Conservation (phyloP, 2,888 invertebrate species). For the Agrochola circellaris region DNA sequence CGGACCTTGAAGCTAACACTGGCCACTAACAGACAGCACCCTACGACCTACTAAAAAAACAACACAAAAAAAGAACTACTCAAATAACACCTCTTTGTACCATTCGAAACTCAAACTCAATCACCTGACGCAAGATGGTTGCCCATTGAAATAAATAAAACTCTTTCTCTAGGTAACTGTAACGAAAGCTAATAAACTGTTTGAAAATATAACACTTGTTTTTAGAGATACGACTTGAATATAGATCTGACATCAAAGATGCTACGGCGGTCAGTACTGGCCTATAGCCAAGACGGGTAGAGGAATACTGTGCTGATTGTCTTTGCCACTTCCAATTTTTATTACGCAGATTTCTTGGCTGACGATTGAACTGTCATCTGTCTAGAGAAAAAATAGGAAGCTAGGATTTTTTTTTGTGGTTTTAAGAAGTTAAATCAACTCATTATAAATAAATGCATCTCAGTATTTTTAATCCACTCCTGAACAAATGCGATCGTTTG, state of each 20-base stretch:
- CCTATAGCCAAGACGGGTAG: constrained; percentile 46
- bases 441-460: neutral
- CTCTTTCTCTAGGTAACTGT: constrained; percentile 63
- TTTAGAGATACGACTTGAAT: constrained; percentile 48
- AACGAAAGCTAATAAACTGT: constrained; percentile 62
- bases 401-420: neutral
- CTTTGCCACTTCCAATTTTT: constrained; percentile 43
- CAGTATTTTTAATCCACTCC: neutral
- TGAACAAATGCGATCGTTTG: neutral
- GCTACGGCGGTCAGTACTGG: constrained; percentile 37
- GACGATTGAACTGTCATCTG: constrained; percentile 1
- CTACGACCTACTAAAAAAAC: neutral
- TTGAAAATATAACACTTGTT: constrained; percentile 61
- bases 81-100: constrained; percentile 23
- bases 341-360: neutral
- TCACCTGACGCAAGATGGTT: constrained; percentile 41
- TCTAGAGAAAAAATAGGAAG: neutral
- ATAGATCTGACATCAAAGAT: constrained; percentile 62
- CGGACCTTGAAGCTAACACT: neutral
- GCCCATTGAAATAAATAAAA: constrained; percentile 58
- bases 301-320: constrained; percentile 52
- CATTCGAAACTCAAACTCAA: constrained; percentile 41
- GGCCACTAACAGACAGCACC: constrained; percentile 10
- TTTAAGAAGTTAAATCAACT: neutral
- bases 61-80: constrained; percentile 11